Base-by-base conservation (phyloP, 53 echinoderm and acorn worm genomes). In the Luidia sarsii region DNA sequence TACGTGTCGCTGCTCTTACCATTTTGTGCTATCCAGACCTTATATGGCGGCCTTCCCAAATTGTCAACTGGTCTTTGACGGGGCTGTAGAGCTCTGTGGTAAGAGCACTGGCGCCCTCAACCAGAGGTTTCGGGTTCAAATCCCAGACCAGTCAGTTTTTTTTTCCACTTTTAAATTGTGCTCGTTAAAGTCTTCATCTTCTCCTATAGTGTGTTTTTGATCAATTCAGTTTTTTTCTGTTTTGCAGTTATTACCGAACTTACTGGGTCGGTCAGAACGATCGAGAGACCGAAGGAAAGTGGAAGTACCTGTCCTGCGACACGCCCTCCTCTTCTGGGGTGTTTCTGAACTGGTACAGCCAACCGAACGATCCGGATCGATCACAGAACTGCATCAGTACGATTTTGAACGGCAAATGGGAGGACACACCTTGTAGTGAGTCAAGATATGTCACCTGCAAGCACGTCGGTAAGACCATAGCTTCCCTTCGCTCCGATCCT, bases 231-330 rank as follows among this genome's bases (percentile, higher is more conserved):
- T 21, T 10, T 15, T 21, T 16, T 65, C 5, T 38, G 15, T 43
- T 32, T 15, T 25, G 0, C 16, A 74, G 41, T 39, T 57, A 25
- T 3, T 4, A 25, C 25, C 22, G 11, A 1, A 27, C 14, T 33
- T 64, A 41, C 36, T 83, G 83, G 83, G 43, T 83, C 15, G 83
- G 83, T n/a, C 83, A 83, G 50, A 83, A 71, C 38, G 83, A 83
- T 50, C 63, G 38, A 23, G 48, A 21, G 33, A 8, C 1, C 11
- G 64, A 50, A 7, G 57, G 61, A 27, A 35, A n/a, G 3, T 83
- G 83, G 83, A 39, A 83, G 49, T 83, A 83, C 23, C 7, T 16
- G n/a, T 67, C 59, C 16, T 6, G 23, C n/a, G 62, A 31, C 46
- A 46, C 69, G 0, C 57, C 50, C 15, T 21, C 38, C 5, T 39